Conservation (phyloP, 2,113 vertebrate genomes). For the Cryptoleucopteryx plumbea region DNA sequence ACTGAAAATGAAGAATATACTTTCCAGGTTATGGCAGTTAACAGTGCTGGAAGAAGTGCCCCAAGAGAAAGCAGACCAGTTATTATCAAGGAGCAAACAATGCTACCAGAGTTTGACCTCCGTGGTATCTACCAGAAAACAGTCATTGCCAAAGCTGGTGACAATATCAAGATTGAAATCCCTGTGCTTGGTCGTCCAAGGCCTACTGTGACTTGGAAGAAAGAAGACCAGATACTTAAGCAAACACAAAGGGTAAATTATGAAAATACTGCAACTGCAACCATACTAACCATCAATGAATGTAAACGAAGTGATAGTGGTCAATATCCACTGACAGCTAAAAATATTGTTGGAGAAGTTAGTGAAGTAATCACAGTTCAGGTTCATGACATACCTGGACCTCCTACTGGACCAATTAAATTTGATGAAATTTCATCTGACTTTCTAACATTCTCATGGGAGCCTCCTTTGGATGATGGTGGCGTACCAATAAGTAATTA, state of each 20-base stretch:
- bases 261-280: conserved; percentile 88
- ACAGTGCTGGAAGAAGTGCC: conserved; percentile 89
- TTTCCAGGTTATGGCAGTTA: conserved; percentile 96
- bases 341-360: conserved; percentile 91
- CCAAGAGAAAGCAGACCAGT: conserved; percentile 90
- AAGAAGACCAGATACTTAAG: conserved; percentile 85
- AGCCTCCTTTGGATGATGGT: conserved; percentile 92
- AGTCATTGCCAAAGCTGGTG: conserved; percentile 93
- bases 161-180: conserved; percentile 95
- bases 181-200: conserved; percentile 92
- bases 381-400: conserved; percentile 94
- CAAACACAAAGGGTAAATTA: conserved; percentile 88
- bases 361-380: conserved; percentile 87
- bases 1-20: conserved; percentile 95
- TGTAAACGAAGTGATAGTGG: conserved; percentile 88
- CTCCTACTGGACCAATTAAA: conserved; percentile 92
- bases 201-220: conserved; percentile 93
- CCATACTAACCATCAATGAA: conserved; percentile 87
- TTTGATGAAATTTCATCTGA: conserved; percentile 92
- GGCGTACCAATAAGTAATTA: conserved; percentile 97
- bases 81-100: conserved; percentile 87
- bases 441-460: conserved; percentile 89
- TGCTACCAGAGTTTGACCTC: conserved; percentile 91
- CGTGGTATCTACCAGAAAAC: conserved; percentile 90
- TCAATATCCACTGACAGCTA: conserved; percentile 86